Evolutionary conservation across 2,888 invertebrate genomes (phyloP).

Genomic region (Dicycla oo): DNA sequence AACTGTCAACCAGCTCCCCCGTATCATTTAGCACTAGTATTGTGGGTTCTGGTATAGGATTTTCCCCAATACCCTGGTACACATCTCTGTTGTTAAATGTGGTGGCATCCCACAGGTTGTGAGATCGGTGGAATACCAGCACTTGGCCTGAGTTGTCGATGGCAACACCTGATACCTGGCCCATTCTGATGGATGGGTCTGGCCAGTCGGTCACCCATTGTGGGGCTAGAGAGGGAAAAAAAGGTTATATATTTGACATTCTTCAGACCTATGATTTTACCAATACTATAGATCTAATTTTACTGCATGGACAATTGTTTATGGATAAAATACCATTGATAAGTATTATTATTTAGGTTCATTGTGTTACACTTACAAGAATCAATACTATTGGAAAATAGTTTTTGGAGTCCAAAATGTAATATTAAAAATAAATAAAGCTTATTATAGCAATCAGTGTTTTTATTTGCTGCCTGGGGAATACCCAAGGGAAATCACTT

Average conservation of each 20-base stretch:
- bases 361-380: neutral
- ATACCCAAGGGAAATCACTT: constrained; percentile 38
- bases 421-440: constrained; percentile 16
- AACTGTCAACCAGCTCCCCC: constrained; percentile 91
- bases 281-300: neutral
- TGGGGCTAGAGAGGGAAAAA: constrained; percentile 80
- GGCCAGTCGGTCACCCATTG: constrained; percentile 91
- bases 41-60: constrained; percentile 92
- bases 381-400: neutral
- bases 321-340: neutral
- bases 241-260: neutral
- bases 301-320: neutral
- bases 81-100: constrained; percentile 91
- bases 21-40: constrained; percentile 91
- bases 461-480: constrained; percentile 22
- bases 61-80: constrained; percentile 87
- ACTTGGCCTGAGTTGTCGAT: constrained; percentile 93
- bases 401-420: neutral
- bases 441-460: constrained; percentile 1
- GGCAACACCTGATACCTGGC: constrained; percentile 95
- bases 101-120: constrained; percentile 91
- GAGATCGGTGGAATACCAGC: constrained; percentile 95
- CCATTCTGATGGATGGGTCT: constrained; percentile 87
- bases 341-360: neutral
- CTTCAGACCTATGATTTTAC: neutral